Conservation (phyloP, 2,113 vertebrate species). For the Ifrita kowaldi region DNA sequence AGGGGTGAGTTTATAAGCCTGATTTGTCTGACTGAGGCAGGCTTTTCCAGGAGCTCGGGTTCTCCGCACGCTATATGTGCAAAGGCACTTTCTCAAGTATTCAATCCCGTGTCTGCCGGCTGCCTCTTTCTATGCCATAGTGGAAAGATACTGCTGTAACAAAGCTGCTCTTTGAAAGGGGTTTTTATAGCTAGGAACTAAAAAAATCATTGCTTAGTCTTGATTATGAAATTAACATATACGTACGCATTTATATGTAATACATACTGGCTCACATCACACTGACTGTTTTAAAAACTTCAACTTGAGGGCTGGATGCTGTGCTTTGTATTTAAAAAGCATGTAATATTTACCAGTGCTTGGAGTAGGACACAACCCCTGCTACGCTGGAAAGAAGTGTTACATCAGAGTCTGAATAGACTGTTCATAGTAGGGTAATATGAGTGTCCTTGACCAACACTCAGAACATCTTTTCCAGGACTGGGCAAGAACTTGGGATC, state of each 20-base stretch:
- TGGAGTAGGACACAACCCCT: background rate
- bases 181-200: background rate
- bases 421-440: background rate
- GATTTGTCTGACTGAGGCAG: background rate
- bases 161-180: background rate
- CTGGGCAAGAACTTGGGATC: background rate
- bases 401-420: background rate
- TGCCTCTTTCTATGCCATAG: background rate
- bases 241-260: background rate
- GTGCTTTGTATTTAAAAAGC: background rate
- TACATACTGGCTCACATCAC: background rate
- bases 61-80: background rate
- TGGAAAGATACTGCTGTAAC: background rate
- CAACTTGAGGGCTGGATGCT: background rate
- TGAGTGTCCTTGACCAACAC: background rate
- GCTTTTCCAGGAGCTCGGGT: background rate
- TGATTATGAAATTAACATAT: background rate
- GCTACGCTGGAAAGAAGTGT: background rate
- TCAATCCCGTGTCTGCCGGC: fast-evolving
- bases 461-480: background rate
- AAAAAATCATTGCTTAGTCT: background rate
- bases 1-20: background rate
- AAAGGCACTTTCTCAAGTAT: background rate
- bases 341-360: background rate
- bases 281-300: background rate